phyloP scores from a whole-genome alignment of 2,797 vertebrate genomes.

The Notolepis coatsorum region DNA sequence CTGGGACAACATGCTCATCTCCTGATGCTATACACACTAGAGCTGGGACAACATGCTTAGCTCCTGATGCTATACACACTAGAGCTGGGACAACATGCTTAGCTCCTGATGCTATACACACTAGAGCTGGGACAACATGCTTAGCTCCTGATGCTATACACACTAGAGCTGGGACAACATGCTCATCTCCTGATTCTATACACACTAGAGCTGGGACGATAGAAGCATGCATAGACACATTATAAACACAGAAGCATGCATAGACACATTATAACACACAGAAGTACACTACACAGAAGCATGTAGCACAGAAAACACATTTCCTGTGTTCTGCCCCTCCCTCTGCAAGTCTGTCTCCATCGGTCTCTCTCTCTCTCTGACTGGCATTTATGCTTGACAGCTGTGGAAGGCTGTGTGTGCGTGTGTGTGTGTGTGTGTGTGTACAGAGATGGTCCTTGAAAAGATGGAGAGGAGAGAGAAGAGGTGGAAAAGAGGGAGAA shows the following conservation, averaged over 20 bases:
- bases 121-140: too few species aligned
- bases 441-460: conserved; percentile 32
- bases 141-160: too few species aligned
- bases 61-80: too few species aligned
- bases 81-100: too few species aligned
- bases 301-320: too few species aligned
- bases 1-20: too few species aligned
- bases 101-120: too few species aligned
- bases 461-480: conserved; percentile 21
- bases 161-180: too few species aligned
- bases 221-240: not conserved
- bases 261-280: not conserved
- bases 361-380: not conserved
- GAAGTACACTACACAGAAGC: not conserved
- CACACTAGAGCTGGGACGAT: not conserved
- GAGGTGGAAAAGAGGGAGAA: conserved; percentile 30
- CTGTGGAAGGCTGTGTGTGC: conserved; percentile 25
- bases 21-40: too few species aligned
- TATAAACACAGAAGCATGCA: not conserved
- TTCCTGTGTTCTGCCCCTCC: not conserved
- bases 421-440: not conserved
- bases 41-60: too few species aligned
- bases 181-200: too few species aligned
- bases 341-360: not conserved
- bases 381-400: conserved; percentile 36